Evolutionary conservation across 1,140 invertebrate genomes (phyloP), one percentile per base, ranked within the genome.

Genomic region (Polypedilum vanderplanki): DNA sequence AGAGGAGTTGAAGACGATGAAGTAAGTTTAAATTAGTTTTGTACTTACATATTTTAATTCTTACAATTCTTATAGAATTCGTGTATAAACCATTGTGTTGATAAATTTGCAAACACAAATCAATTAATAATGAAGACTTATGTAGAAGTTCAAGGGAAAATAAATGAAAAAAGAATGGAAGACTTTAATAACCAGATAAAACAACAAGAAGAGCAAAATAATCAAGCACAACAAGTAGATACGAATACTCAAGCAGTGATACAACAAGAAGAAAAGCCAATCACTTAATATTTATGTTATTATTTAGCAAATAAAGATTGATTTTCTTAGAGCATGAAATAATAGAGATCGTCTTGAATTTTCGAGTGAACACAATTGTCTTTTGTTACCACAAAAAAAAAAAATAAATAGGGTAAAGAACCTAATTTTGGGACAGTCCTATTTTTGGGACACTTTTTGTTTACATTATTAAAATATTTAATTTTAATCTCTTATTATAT

Each of bases 21-120:
- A 83, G 89, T 90, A 80, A 80, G 79, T 78, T n/a, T 1, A 24
- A 0, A 1, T 33, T 33, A 33, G 5, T 3, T 33, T 33, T 33
- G 24, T 33, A 33, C 5, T 33, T 33, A 33, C 5, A 33, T 33
- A 33, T 33, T 18, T 10, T 67, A 17, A 40, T 40, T 75, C 77
- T 75, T 22, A 75, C 75, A 77, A 75, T 78, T 76, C 57, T 81
- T 83, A 41, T 80, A 91, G 88, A 88, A 90, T 77, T 87, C 84
- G 75, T 96, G 94, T 86, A 87, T 91, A 3, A 79, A 90, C 17
- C 93, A 93, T 80, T 96, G 94, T 80, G 88, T 94, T 79, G 92
- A 94, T 80, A 96, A 96, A 82, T 95, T 90, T 80, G 83, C 95
- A 64, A 94, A 93, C 81, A 90, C 93, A 82, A 94, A 93, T 80